Evolutionary conservation across 2,888 invertebrate species (phyloP), one percentile per base, ranked within the genome.

Genomic region (Tetanocera ferruginea): DNA sequence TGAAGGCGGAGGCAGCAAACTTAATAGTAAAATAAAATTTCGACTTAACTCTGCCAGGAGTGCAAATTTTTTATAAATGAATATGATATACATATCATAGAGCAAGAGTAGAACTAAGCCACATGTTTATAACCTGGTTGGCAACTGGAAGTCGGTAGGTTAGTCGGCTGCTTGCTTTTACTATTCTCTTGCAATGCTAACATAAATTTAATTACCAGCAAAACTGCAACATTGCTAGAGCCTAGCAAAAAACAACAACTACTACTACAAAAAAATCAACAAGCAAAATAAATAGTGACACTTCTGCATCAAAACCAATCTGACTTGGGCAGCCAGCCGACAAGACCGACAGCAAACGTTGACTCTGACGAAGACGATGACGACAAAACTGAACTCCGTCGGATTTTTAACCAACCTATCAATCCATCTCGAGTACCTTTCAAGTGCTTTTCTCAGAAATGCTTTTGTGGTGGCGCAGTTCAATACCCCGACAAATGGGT

Each of bases 371-470:
- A 25, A 28, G 5, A 60, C 5, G 6, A 8, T 34, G 37, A 72
- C 57, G 31, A 43, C 14, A 37, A 19, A 31, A 57, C 19, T 14
- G 17, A 37, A 31, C 34, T 23, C 60, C 55, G 17, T n/a, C 31
- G 25, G 34, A 37, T 17, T 37, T 28, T 25, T 43, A 60, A 43
- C 49, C 74, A 64, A 87, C 86, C 86, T 87, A 86, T 86, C 86
- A 86, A 86, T 86, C 87, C 83, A 87, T 86, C 87, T 86, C 84
- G 83, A 86, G 86, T 86, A 85, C 75, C 74, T 80, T 80, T 86
- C 85, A 85, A 86, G 86, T 86, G 87, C 84, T 87, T 86, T 86
- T 84, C 86, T 86, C 87, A 86, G 66, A 66, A 74, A 34, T 11
- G 43, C 62, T 49, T 49, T 14, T 51, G 28, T 60, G 31, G 43